Conservation (phyloP, 2,888 invertebrate species). For the Acronicta aceris region DNA sequence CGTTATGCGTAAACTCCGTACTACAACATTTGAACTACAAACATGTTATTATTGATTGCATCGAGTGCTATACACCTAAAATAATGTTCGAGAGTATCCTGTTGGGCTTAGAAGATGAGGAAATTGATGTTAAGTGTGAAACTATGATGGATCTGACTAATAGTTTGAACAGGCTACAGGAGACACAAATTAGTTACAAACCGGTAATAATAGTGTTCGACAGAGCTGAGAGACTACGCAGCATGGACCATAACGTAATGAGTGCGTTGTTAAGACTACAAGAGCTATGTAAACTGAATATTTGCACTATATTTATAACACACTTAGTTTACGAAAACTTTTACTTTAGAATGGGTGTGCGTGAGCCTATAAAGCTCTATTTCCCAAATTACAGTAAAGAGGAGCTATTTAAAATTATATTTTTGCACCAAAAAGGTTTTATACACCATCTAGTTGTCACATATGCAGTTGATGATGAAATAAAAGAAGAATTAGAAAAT, state of each 20-base stretch:
- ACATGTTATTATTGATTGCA: conserved; percentile 92
- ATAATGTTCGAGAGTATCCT: conserved; percentile 94
- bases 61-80: conserved; percentile 94
- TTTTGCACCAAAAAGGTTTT: conserved; percentile 75
- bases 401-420: conserved; percentile 88
- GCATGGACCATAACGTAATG: conserved; percentile 93
- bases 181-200: conserved; percentile 65
- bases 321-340: conserved; percentile 95
- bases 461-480: conserved; percentile 66
- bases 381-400: conserved; percentile 95
- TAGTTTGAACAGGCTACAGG: conserved; percentile 77
- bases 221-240: conserved; percentile 93
- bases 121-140: conserved; percentile 89
- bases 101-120: conserved; percentile 86
- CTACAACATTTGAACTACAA: conserved; percentile 89
- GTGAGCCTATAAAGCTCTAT: conserved; percentile 92
- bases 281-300: conserved; percentile 92
- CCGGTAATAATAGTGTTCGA: conserved; percentile 93
- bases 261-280: conserved; percentile 92
- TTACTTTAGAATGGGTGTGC: conserved; percentile 91
- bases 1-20: conserved; percentile 90
- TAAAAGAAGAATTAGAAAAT: conserved; percentile 74
- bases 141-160: conserved; percentile 91
- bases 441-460: conserved; percentile 70
- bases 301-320: conserved; percentile 93